These are phyloP conservation scores for Electrophaes corylata DNA, from an alignment of 2,888 invertebrate genomes.

Conservation along the genomic window DNA sequence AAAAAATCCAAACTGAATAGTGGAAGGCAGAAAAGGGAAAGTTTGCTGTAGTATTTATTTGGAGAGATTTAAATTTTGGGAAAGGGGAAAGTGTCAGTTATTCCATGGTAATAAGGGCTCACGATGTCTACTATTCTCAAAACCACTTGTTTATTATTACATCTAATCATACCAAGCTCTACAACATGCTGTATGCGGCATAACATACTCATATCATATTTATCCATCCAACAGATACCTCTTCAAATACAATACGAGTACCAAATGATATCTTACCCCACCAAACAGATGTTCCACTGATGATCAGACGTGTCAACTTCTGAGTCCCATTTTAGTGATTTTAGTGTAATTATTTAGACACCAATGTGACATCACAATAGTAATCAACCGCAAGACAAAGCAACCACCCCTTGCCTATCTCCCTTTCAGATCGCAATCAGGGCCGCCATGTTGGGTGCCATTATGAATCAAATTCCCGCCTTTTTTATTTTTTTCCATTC, in stretches of 20 bases:
- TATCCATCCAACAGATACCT: background rate
- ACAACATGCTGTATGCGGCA: background rate
- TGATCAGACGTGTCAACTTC: slow-evolving; percentile 7
- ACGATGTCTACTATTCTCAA: too few species aligned
- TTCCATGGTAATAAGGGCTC: too few species aligned
- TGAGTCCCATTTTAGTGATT: background rate
- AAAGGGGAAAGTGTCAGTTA: too few species aligned
- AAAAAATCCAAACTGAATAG: too few species aligned
- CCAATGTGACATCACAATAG: slow-evolving; percentile 42
- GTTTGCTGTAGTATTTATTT: too few species aligned
- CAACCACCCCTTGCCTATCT: slow-evolving; percentile 73
- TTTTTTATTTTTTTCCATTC: slow-evolving; percentile 72
- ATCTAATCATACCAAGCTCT: background rate
- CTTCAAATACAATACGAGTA: background rate
- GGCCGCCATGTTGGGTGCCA: slow-evolving; percentile 78
- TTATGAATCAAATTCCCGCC: slow-evolving; percentile 81
- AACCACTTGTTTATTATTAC: background rate
- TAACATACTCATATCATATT: too few species aligned
- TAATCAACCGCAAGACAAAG: slow-evolving; percentile 73
- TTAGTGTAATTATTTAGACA: slow-evolving; percentile 20
- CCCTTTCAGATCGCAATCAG: slow-evolving; percentile 78
- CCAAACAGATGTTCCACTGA: slow-evolving; percentile 2
- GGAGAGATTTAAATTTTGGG: too few species aligned
- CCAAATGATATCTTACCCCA: background rate
- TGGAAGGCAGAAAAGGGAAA: too few species aligned